Percentiles rank a stretch among this genome's conserved stretches.
Conservation (phyloP, 2,888 invertebrate species). For the Eledone cirrhosa region DNA sequence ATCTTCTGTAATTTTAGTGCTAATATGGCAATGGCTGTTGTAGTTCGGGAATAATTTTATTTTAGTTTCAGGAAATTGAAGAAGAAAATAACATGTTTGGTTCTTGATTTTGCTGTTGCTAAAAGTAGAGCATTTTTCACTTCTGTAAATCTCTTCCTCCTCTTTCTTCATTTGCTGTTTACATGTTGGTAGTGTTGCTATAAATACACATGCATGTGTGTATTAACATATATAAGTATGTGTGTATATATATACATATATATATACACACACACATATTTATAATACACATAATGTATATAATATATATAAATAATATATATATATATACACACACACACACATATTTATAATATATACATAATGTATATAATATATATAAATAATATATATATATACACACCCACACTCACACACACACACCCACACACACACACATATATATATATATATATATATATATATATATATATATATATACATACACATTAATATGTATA, state of each 20-base stretch:
- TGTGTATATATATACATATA: conserved; percentile 18
- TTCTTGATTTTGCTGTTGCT: too few relatives aligned
- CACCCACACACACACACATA: background rate
- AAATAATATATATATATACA: background rate
- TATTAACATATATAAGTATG: conserved; percentile 12
- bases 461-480: conserved; percentile 18
- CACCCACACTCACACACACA: background rate
- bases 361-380: background rate
- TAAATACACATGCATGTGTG: too few relatives aligned
- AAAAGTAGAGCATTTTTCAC: too few relatives aligned
- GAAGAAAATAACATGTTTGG: too few relatives aligned
- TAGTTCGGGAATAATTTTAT: too few relatives aligned
- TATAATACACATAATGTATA: too few relatives aligned
- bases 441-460: conserved; percentile 17
- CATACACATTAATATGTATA: background rate
- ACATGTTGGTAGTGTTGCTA: too few relatives aligned
- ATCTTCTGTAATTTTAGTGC: too few relatives aligned
- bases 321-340: background rate
- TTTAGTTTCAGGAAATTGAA: too few relatives aligned
- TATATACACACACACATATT: background rate
- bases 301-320: conserved; percentile 14
- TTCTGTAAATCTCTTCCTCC: too few relatives aligned
- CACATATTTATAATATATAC: background rate
- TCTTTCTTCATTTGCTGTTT: too few relatives aligned
- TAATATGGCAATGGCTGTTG: too few relatives aligned